Conservation (phyloP, 2,113 vertebrate species). For the Callipepla californica region DNA sequence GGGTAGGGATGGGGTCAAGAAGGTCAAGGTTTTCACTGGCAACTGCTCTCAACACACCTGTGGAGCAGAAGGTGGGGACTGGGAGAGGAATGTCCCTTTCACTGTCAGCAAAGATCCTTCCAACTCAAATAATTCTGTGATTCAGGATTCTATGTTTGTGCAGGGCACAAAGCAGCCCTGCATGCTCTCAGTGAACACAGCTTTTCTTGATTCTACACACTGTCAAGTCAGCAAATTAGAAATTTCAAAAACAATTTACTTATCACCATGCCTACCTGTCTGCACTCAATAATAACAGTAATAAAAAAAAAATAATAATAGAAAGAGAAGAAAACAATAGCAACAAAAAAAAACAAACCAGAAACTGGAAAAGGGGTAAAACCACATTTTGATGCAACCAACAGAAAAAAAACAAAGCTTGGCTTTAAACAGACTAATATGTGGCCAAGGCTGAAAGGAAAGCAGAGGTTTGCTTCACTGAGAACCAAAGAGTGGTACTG, state of each 20-base stretch:
- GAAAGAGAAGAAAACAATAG: not conserved
- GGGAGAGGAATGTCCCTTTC: too few relatives aligned
- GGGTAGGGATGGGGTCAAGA: too few relatives aligned
- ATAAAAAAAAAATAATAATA: not conserved
- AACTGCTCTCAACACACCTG: too few relatives aligned
- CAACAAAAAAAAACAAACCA: not conserved
- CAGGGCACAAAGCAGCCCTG: constrained; percentile 16
- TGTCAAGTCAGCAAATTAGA: not conserved
- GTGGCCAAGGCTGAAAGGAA: not conserved
- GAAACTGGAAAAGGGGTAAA: not conserved
- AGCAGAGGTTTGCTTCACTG: not conserved
- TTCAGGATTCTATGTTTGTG: not conserved
- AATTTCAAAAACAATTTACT: constrained; percentile 16
- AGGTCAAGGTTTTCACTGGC: too few relatives aligned
- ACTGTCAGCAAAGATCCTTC: too few relatives aligned
- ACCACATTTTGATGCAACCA: not conserved
- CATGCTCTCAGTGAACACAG: not conserved
- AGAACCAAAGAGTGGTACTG: not conserved
- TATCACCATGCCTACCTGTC: not conserved
- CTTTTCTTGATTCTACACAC: not conserved
- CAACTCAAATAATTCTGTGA: too few relatives aligned
- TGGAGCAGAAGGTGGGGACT: too few relatives aligned
- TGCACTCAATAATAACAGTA: not conserved
- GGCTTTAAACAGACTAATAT: not conserved
- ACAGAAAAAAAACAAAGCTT: not conserved